Conservation (phyloP, 2,888 invertebrate genomes). For the Drosophila pegasa region DNA sequence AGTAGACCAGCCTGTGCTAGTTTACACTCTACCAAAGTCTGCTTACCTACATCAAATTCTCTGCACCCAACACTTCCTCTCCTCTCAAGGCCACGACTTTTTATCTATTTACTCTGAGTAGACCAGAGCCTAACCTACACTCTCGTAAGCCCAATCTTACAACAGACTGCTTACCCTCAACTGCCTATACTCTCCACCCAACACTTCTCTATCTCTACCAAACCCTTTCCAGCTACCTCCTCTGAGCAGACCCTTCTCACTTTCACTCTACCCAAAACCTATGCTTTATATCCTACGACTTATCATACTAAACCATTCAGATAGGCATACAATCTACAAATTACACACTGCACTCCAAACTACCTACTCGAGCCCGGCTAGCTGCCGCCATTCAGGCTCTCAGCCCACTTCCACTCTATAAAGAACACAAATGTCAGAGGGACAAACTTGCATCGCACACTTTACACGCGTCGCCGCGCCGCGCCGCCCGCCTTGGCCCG, state of each 20-base stretch:
- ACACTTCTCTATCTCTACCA: too few relatives aligned
- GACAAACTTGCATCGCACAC: conserved; percentile 4
- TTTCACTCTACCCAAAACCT: background rate
- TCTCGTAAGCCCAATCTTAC: too few relatives aligned
- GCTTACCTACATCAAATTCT: background rate
- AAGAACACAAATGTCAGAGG: background rate
- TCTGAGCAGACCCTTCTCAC: background rate
- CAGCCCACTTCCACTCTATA: background rate
- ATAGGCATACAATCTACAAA: background rate
- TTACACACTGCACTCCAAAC: background rate
- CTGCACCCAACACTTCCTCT: background rate
- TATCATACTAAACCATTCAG: background rate
- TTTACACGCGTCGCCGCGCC: background rate
- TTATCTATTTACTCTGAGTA: too few relatives aligned
- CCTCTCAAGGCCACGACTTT: background rate
- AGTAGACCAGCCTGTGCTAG: background rate
- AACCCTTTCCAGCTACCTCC: background rate
- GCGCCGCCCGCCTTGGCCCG: background rate
- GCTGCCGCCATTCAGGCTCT: background rate
- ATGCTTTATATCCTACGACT: background rate
- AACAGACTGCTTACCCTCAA: too few relatives aligned
- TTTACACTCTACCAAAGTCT: background rate
- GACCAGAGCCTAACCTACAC: too few relatives aligned
- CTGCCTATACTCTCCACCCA: too few relatives aligned
- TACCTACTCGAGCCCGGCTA: background rate